phyloP scores from a whole-genome alignment of 2,113 vertebrate genomes.

The Gallinago paraguaiae region DNA sequence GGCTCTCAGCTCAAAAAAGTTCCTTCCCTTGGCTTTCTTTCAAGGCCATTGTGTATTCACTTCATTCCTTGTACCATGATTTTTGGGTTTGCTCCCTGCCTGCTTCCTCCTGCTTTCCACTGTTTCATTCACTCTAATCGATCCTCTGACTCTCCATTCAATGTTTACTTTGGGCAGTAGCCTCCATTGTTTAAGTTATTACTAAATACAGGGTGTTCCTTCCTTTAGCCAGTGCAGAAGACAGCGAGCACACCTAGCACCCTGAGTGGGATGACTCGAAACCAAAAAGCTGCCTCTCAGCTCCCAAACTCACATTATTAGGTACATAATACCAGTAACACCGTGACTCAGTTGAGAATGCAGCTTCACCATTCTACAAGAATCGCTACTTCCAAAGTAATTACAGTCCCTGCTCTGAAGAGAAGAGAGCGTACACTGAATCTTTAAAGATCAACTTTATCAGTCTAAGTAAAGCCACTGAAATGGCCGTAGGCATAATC shows the following conservation, averaged over 20 bases:
- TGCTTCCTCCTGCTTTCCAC: neutral
- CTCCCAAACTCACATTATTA: neutral
- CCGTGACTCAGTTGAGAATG: neutral
- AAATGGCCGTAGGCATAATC: neutral
- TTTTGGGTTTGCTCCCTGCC: neutral
- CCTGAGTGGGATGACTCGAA: neutral
- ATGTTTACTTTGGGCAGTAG: neutral
- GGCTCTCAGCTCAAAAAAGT: neutral
- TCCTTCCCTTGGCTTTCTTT: neutral
- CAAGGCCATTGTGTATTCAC: conserved; percentile 18
- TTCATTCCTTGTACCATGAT: neutral
- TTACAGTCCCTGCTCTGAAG: neutral
- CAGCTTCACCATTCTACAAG: neutral
- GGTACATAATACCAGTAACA: neutral
- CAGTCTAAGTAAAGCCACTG: neutral
- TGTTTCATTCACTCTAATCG: neutral
- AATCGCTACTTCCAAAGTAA: neutral
- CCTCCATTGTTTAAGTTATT: neutral
- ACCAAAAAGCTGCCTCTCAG: neutral
- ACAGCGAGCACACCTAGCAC: neutral
- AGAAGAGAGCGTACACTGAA: neutral
- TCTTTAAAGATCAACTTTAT: neutral
- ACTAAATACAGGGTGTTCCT: neutral
- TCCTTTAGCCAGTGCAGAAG: neutral
- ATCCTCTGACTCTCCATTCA: neutral